Evolutionary conservation across 1,140 invertebrate genomes (phyloP).

Genomic region (Lordiphosa collinella): DNA sequence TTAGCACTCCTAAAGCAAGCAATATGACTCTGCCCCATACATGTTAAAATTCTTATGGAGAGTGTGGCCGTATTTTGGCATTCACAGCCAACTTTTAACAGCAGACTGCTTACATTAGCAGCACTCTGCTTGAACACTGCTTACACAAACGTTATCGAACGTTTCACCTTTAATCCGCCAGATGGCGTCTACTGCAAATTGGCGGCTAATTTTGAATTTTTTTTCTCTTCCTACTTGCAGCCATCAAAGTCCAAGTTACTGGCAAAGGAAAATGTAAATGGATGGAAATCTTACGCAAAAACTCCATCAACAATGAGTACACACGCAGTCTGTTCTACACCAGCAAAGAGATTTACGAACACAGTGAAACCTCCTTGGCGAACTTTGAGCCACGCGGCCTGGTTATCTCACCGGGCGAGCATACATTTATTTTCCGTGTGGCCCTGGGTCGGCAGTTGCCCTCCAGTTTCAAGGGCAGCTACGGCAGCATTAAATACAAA

Average conservation of each 20-base stretch:
- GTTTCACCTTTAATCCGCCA: no score
- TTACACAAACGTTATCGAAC: no score
- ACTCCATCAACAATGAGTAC: slow-evolving; percentile 65
- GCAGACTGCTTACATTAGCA: no score
- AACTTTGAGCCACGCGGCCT: slow-evolving; percentile 68
- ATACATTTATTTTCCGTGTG: slow-evolving; percentile 66
- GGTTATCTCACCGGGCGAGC: slow-evolving; percentile 63
- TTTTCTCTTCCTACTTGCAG: slow-evolving; percentile 18
- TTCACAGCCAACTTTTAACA: no score
- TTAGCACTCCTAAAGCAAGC: no score
- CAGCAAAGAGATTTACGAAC: slow-evolving; percentile 74
- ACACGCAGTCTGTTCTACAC: slow-evolving; percentile 71
- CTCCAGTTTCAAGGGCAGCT: slow-evolving; percentile 68
- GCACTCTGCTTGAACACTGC: no score
- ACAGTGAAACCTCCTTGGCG: slow-evolving; percentile 57
- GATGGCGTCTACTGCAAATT: no score
- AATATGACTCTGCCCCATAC: no score
- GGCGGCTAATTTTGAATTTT: background rate
- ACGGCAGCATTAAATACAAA: slow-evolving; percentile 78
- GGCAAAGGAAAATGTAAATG: slow-evolving; percentile 78
- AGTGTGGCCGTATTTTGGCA: no score
- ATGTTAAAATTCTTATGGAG: no score
- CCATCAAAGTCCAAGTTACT: slow-evolving; percentile 74
- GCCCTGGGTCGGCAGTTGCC: slow-evolving; percentile 56
- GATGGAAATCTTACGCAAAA: slow-evolving; percentile 74